Evolutionary conservation across 23 tunicate species (phyloP).

Genomic region (Clavelina lepadiformis): DNA sequence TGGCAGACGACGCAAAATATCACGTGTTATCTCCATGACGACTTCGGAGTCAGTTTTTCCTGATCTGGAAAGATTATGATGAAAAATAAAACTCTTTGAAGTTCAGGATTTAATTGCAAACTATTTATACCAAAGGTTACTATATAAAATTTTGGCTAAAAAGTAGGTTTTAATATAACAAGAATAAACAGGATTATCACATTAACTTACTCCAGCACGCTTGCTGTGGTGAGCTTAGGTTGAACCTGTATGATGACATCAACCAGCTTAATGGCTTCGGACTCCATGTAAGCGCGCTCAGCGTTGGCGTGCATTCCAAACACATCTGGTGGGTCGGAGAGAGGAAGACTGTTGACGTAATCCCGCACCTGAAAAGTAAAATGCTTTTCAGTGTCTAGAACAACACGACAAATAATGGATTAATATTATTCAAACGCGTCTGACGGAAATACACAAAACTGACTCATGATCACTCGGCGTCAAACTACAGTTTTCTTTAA

Average conservation of each 20-base stretch:
- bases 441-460: no score
- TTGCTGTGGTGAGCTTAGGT: constrained; percentile 74
- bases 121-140: not conserved
- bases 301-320: constrained; percentile 95
- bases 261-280: constrained; percentile 58
- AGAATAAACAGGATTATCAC: not conserved
- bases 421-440: no score
- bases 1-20: constrained; percentile 74
- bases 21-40: constrained; percentile 57
- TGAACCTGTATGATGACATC: constrained; percentile 81
- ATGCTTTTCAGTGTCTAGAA: no score
- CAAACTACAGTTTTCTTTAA: not conserved
- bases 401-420: no score
- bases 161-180: not conserved
- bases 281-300: constrained; percentile 77
- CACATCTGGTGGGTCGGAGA: constrained; percentile 82
- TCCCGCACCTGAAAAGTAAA: constrained; percentile 64
- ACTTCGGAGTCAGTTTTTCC: constrained; percentile 79
- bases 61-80: constrained; percentile 19
- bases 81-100: not conserved
- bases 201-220: constrained; percentile 77
- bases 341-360: constrained; percentile 57
- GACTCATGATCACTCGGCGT: no score
- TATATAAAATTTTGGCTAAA: not conserved
- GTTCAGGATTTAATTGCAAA: not conserved